A percentile compares a stretch with the other conserved stretches of the same genome.
Conservation (phyloP, 2,888 invertebrate species). For the Elegia similella region DNA sequence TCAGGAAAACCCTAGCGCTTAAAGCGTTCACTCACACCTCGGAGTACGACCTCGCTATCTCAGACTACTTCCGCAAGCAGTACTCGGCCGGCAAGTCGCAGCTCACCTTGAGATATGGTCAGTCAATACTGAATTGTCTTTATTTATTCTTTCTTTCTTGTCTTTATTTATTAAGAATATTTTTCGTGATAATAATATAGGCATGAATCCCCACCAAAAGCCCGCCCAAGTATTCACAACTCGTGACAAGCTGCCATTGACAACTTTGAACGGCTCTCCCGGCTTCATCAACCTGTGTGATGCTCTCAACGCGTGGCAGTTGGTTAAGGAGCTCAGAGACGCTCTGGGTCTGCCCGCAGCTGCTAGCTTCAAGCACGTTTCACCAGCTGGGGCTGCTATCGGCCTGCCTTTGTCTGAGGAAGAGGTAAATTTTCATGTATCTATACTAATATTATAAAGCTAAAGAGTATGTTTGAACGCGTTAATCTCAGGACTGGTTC, state of each 20-base stretch:
- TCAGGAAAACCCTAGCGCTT: slow-evolving; percentile 88
- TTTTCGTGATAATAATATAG: slow-evolving; percentile 43
- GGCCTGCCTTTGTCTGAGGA: slow-evolving; percentile 88
- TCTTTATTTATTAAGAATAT: not conserved
- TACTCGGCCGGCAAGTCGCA: slow-evolving; percentile 90
- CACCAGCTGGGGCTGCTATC: slow-evolving; percentile 98
- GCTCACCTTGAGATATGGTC: slow-evolving; percentile 92
- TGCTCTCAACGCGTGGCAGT: slow-evolving; percentile 98
- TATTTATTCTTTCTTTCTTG: not conserved
- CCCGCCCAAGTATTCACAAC: slow-evolving; percentile 96
- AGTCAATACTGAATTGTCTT: slow-evolving; percentile 27
- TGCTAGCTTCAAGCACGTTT: slow-evolving; percentile 98
- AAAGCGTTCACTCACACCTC: slow-evolving; percentile 99
- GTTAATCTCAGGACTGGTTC: too few species aligned
- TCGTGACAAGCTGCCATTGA: slow-evolving; percentile 89
- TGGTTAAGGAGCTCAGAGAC: slow-evolving; percentile 92
- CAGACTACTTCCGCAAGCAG: slow-evolving; percentile 96
- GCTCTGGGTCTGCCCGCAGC: slow-evolving; percentile 94
- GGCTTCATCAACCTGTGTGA: slow-evolving; percentile 99
- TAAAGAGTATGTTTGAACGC: too few species aligned
- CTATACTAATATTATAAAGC: too few species aligned
- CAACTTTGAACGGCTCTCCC: slow-evolving; percentile 95
- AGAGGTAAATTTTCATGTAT: slow-evolving; percentile 83
- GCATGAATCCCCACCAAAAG: slow-evolving; percentile 99
- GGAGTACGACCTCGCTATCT: slow-evolving; percentile 96